Conservation (phyloP, 2,797 vertebrate genomes). For the Onychomys arenicola region DNA sequence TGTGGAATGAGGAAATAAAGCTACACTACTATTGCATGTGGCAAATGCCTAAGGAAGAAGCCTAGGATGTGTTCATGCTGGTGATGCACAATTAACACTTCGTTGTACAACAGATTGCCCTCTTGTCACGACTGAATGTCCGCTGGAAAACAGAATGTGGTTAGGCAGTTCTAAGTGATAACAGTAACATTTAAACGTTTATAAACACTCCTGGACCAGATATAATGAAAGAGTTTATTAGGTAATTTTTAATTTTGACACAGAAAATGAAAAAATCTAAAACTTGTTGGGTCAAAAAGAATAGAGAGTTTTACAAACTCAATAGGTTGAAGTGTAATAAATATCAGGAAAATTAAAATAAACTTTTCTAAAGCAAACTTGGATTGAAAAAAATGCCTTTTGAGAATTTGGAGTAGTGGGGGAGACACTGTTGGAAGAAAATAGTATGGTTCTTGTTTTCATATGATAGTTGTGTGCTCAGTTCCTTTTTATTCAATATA, state of each 20-base stretch:
- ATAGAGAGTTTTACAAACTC: neutral
- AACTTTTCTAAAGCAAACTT: neutral
- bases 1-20: neutral
- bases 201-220: neutral
- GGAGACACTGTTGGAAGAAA: neutral
- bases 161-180: neutral
- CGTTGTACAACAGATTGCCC: neutral
- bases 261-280: neutral
- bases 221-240: neutral
- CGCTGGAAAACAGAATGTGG: neutral
- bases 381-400: neutral
- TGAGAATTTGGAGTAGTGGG: neutral
- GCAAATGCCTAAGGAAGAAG: neutral
- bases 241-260: neutral
- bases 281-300: neutral
- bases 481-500: neutral
- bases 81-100: neutral
- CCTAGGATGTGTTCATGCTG: neutral
- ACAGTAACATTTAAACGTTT: neutral
- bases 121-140: neutral
- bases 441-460: neutral
- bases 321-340: neutral
- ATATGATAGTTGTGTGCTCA: neutral
- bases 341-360: neutral
- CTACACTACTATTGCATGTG: neutral